Conservation (phyloP, 2,113 vertebrate genomes). For the Mus spicilegus region DNA sequence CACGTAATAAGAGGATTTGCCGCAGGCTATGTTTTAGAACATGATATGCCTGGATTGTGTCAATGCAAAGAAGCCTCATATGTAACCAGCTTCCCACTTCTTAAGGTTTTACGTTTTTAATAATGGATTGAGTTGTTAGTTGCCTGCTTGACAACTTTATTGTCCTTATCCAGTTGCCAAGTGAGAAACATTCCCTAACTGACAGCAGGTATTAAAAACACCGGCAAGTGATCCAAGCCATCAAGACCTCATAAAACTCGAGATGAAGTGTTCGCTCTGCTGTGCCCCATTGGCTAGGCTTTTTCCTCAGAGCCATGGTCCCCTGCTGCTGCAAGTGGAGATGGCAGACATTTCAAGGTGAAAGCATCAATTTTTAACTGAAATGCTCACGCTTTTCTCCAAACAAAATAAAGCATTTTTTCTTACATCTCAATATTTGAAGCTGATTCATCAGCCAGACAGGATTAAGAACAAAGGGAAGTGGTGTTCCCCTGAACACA, state of each 20-base stretch:
- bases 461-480: constrained; percentile 48
- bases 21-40: constrained; percentile 45
- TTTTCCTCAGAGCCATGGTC: neutral
- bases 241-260: constrained; percentile 68
- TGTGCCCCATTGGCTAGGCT: neutral
- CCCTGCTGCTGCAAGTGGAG: neutral
- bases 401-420: constrained; percentile 11
- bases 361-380: constrained; percentile 46
- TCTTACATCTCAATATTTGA: constrained; percentile 15
- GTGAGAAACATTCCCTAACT: constrained; percentile 68
- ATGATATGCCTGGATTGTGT: neutral
- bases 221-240: constrained; percentile 60
- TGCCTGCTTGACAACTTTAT: constrained; percentile 75
- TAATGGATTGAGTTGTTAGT: constrained; percentile 76
- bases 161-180: constrained; percentile 70
- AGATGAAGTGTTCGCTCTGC: neutral
- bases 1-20: constrained; percentile 54
- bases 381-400: neutral
- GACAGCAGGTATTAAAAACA: constrained; percentile 74
- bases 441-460: constrained; percentile 28
- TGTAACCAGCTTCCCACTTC: constrained; percentile 57
- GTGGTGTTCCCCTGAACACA: neutral
- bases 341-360: constrained; percentile 58
- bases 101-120: constrained; percentile 74
- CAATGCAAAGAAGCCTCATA: constrained; percentile 12